Evolutionary conservation across 37 sponge, comb jelly and placozoan species (phyloP).

Genomic region (Eunapius fragilis): DNA sequence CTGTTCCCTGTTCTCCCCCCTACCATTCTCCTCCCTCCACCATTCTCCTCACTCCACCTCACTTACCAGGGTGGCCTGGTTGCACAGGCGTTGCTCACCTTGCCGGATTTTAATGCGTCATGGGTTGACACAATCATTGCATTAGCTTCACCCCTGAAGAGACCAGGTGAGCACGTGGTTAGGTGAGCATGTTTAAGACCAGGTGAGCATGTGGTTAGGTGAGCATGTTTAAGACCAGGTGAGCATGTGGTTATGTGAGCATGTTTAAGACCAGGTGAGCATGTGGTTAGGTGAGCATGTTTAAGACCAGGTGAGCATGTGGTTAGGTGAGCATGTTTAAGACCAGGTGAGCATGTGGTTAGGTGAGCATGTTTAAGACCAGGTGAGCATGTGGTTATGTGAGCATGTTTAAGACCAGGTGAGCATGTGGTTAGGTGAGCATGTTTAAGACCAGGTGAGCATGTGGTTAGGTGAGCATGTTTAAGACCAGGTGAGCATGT

Average conservation of each 20-base stretch:
- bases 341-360: not conserved
- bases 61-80: not conserved
- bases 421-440: too few species aligned
- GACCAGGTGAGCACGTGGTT: slow-evolving; percentile 16
- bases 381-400: not conserved
- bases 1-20: slow-evolving; percentile 1
- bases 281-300: too few species aligned
- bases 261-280: slow-evolving; percentile 22
- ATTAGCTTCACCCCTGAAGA: slow-evolving; percentile 59
- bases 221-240: not conserved
- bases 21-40: not conserved
- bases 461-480: not conserved
- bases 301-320: not conserved
- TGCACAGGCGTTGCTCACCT: slow-evolving; percentile 55
- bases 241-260: too few species aligned
- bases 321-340: not conserved
- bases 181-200: not conserved
- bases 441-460: not conserved
- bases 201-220: not conserved
- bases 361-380: slow-evolving; percentile 3
- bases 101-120: slow-evolving; percentile 45
- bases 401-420: not conserved
- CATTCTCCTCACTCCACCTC: not conserved
- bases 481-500: slow-evolving; percentile 35
- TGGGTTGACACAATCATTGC: slow-evolving; percentile 58